These are phyloP conservation scores for Streblospio benedicti DNA, from an alignment of 1,140 invertebrate genomes.

Conservation along the genomic window DNA sequence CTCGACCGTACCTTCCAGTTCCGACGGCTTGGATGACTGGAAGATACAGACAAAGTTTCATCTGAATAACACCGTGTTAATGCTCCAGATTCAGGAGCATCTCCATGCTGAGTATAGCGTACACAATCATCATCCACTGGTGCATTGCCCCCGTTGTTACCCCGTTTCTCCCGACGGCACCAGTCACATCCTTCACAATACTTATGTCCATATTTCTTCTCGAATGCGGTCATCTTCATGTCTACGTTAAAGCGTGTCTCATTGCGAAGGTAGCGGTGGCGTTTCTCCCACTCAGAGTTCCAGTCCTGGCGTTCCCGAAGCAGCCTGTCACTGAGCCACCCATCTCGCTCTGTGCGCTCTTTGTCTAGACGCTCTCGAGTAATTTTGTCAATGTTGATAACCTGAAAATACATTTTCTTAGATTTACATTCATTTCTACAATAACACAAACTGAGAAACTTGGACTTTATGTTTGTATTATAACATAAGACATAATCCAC, in stretches of 20 bases:
- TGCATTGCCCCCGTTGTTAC: background rate
- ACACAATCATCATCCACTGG: background rate
- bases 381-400: conserved; percentile 30
- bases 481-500: too few relatives aligned
- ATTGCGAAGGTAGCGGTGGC: conserved; percentile 22
- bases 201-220: conserved; percentile 36
- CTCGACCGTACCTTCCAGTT: conserved; percentile 24
- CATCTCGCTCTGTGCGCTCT: conserved; percentile 27
- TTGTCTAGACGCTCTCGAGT: conserved; percentile 28
- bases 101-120: conserved; percentile 13
- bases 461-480: too few relatives aligned
- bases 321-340: conserved; percentile 23
- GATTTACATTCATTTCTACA: background rate
- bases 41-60: conserved; percentile 36
- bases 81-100: conserved; percentile 13
- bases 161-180: background rate
- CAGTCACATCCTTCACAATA: conserved; percentile 35
- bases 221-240: conserved; percentile 29
- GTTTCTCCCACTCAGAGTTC: conserved; percentile 17
- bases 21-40: conserved; percentile 31
- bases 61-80: conserved; percentile 41
- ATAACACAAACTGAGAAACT: background rate
- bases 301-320: conserved; percentile 24
- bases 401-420: conserved; percentile 12
- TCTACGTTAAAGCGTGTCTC: conserved; percentile 36